Conservation (phyloP, 2,113 vertebrate genomes). For the Oreochromis tanganicae region DNA sequence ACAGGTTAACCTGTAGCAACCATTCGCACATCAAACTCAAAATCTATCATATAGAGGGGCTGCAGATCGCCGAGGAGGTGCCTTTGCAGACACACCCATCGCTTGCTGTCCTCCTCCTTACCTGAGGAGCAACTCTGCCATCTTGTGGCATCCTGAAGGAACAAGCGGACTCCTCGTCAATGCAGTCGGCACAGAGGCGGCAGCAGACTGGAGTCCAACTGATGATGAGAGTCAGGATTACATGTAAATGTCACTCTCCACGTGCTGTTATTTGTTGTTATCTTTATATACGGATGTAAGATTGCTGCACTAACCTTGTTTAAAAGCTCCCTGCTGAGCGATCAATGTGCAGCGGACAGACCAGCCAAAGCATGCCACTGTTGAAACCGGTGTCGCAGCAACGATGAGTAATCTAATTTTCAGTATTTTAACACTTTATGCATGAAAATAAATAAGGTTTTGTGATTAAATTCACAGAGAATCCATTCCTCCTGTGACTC, state of each 20-base stretch:
- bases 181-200: neutral
- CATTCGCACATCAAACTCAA: neutral
- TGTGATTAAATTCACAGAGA: neutral
- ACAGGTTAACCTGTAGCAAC: neutral
- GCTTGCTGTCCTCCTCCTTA: neutral
- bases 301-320: neutral
- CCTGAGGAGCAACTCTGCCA: slow-evolving; percentile 5
- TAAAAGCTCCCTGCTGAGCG: neutral
- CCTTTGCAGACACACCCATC: slow-evolving; percentile 21
- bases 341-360: neutral
- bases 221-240: neutral
- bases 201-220: neutral
- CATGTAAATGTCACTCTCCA: neutral
- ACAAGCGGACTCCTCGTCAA: neutral
- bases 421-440: neutral
- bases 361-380: neutral
- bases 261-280: neutral
- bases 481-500: neutral
- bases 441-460: neutral
- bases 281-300: neutral
- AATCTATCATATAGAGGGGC: neutral
- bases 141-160: slow-evolving; percentile 7
- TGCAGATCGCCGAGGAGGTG: neutral
- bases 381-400: neutral
- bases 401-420: neutral